Percentiles rank a stretch among this genome's conserved stretches.
Conservation (phyloP, 2,113 vertebrate species). For the Cebus imitator region DNA sequence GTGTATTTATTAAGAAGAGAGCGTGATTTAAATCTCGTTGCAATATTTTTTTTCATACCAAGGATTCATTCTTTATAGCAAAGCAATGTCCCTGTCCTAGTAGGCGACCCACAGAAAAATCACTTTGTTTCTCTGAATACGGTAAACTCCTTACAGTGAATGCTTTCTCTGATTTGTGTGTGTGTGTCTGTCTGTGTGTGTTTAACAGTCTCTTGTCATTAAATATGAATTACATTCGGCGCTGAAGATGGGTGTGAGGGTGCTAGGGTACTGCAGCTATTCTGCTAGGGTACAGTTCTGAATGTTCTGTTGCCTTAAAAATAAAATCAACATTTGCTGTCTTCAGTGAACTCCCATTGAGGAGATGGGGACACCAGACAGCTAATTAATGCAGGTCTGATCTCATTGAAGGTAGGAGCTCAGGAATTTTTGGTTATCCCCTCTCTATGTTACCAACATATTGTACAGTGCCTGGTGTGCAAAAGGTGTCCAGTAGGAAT, state of each 20-base stretch:
- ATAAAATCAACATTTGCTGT: background rate
- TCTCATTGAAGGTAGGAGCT: background rate
- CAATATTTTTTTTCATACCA: background rate
- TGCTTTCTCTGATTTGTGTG: background rate
- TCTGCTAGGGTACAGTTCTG: background rate
- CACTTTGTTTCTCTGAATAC: background rate
- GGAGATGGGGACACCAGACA: background rate
- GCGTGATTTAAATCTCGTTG: slow-evolving; percentile 14
- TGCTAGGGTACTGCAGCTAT: background rate
- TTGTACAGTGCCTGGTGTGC: background rate
- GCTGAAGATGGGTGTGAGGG: background rate
- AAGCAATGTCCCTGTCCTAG: background rate
- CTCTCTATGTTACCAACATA: background rate
- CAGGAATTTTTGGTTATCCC: background rate
- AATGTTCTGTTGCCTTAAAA: background rate
- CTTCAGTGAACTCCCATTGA: background rate
- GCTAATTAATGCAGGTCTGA: background rate
- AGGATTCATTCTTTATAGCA: background rate
- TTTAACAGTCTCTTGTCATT: background rate
- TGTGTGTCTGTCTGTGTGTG: background rate
- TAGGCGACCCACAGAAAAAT: background rate
- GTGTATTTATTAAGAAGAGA: background rate
- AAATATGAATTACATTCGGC: background rate
- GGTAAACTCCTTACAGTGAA: background rate
- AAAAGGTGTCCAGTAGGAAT: background rate